Conservation (phyloP, 1,140 invertebrate species). For the Nephila pilipes region DNA sequence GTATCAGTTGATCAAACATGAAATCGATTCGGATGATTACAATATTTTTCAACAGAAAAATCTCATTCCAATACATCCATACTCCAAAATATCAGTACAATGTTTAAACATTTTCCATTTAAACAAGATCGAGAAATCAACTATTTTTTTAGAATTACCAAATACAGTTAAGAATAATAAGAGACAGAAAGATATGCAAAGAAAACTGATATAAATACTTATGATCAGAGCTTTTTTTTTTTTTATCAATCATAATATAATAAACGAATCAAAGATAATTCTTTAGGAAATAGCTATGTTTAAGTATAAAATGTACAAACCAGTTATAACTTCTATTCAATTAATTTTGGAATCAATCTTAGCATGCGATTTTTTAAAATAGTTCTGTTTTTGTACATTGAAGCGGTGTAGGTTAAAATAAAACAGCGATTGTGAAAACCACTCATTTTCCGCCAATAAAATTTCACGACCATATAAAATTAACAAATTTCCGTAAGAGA, state of each 20-base stretch:
- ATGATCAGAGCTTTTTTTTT: not conserved
- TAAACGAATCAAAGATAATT: not conserved
- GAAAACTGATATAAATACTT: no score
- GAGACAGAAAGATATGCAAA: no score
- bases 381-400: not conserved
- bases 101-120: no score
- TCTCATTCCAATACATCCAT: no score
- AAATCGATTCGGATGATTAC: no score
- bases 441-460: constrained; percentile 40
- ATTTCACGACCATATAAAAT: not conserved
- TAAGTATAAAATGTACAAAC: not conserved
- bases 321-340: constrained; percentile 7
- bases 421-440: not conserved
- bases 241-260: not conserved
- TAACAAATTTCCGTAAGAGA: constrained; percentile 33
- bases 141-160: no score
- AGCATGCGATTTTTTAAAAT: not conserved
- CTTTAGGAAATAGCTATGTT: no score
- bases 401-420: not conserved
- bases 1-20: no score
- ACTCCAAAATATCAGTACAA: no score
- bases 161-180: no score
- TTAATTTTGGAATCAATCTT: not conserved
- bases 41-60: no score
- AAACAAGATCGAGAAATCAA: no score